phyloP scores from a whole-genome alignment of 2,888 invertebrate species.

The Drosophila phalerata region DNA sequence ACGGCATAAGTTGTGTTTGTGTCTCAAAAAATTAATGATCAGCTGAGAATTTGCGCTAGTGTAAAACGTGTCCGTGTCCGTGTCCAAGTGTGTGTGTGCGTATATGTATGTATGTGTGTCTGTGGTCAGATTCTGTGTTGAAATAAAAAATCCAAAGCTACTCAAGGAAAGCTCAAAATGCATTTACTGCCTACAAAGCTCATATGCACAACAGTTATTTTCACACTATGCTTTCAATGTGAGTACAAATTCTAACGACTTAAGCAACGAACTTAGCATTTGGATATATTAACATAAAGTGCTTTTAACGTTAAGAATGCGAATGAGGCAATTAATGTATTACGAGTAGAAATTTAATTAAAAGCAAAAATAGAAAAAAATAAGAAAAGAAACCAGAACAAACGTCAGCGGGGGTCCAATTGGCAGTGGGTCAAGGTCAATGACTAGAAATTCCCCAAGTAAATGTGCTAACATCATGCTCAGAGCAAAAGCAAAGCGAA shows the following conservation, averaged over 20 bases:
- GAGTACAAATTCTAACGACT: conserved; percentile 64
- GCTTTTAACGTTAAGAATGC: not conserved
- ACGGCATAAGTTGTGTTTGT: conserved; percentile 62
- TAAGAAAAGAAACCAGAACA: conserved; percentile 66
- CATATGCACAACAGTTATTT: conserved; percentile 22
- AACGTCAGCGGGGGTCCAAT: conserved; percentile 17
- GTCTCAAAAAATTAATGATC: conserved; percentile 31
- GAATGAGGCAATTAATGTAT: not conserved
- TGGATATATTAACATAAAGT: not conserved
- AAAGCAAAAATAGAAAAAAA: too few relatives aligned
- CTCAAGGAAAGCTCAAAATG: conserved; percentile 42
- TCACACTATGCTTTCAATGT: conserved; percentile 48
- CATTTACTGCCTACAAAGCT: conserved; percentile 19
- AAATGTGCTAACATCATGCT: conserved; percentile 65
- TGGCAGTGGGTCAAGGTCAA: conserved; percentile 70
- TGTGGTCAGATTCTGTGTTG: conserved; percentile 4
- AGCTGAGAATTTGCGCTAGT: conserved; percentile 32
- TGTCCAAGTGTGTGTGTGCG: conserved; percentile 3
- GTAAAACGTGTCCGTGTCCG: not conserved
- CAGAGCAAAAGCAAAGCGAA: conserved; percentile 60
- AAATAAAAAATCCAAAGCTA: not conserved
- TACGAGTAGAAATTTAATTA: not conserved
- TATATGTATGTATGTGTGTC: not conserved
- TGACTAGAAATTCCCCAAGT: conserved; percentile 70
- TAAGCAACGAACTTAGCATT: conserved; percentile 54